Conservation (phyloP, 2,113 vertebrate species). For the Toxostoma redivivum region DNA sequence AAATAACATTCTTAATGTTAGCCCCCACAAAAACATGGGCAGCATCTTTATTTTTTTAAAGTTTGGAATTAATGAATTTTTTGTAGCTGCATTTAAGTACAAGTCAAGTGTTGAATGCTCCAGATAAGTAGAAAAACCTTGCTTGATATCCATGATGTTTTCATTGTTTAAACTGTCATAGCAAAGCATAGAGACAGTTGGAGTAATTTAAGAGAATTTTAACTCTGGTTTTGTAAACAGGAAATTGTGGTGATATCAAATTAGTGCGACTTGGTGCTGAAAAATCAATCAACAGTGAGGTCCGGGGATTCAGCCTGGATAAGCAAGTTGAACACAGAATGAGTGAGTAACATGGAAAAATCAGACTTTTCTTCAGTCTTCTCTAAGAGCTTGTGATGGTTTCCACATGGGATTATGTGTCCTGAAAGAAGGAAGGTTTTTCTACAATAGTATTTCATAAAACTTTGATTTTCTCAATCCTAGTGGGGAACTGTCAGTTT, state of each 20-base stretch:
- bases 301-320: constrained; percentile 82
- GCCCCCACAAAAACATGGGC: not conserved
- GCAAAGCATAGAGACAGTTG: not conserved
- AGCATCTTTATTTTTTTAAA: not conserved
- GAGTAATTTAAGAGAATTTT: not conserved
- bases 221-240: constrained; percentile 60
- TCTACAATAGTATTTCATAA: not conserved
- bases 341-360: constrained; percentile 70
- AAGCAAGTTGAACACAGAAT: constrained; percentile 77
- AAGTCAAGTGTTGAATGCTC: not conserved
- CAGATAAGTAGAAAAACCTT: not conserved
- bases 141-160: not conserved
- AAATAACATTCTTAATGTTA: not conserved
- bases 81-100: not conserved
- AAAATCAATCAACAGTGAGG: constrained; percentile 76
- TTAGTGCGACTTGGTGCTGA: constrained; percentile 82
- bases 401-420: not conserved
- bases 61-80: not conserved
- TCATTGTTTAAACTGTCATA: not conserved
- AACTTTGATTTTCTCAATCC: not conserved
- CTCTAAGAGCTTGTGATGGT: not conserved
- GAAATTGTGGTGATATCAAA: constrained; percentile 87
- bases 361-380: not conserved
- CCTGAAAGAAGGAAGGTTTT: not conserved
- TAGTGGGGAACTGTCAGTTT: not conserved